Conservation (phyloP, 1,140 invertebrate species). For the Cotesia glomerata region DNA sequence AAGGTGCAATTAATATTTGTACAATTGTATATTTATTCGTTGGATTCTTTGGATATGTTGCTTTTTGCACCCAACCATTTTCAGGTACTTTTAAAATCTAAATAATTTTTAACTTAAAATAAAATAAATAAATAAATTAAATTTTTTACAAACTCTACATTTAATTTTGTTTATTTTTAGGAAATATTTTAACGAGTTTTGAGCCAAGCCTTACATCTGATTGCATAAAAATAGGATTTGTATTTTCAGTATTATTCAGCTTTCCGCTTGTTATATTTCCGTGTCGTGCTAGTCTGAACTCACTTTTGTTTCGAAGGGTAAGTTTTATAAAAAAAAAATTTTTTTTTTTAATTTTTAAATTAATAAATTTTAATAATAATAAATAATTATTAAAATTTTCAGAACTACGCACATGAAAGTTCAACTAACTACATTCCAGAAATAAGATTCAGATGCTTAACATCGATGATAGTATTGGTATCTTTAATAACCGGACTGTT, state of each 20-base stretch:
- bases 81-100: conserved; percentile 63
- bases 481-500: conserved; percentile 79
- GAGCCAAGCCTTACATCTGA: conserved; percentile 80
- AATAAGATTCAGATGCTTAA: conserved; percentile 79
- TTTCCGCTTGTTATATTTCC: conserved; percentile 97
- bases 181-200: conserved; percentile 90
- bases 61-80: conserved; percentile 81
- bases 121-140: too few relatives aligned
- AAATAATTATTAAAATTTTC: conserved; percentile 32
- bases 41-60: conserved; percentile 95
- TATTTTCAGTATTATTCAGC: conserved; percentile 92
- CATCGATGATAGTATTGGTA: conserved; percentile 75
- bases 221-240: conserved; percentile 91
- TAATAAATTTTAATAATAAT: conserved; percentile 2
- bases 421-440: conserved; percentile 76
- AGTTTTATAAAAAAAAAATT: conserved; percentile 28
- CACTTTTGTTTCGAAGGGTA: conserved; percentile 87
- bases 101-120: conserved; percentile 1
- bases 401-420: conserved; percentile 65
- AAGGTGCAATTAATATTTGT: conserved; percentile 90
- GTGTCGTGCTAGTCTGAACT: conserved; percentile 91
- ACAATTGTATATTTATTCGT: conserved; percentile 85
- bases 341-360: conserved; percentile 9
- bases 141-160: too few relatives aligned
- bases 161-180: conserved; percentile 58